A percentile compares a stretch with the other conserved stretches of the same genome.
phyloP scores from a whole-genome alignment of 2,888 invertebrate species.

The Erebia epiphron region DNA sequence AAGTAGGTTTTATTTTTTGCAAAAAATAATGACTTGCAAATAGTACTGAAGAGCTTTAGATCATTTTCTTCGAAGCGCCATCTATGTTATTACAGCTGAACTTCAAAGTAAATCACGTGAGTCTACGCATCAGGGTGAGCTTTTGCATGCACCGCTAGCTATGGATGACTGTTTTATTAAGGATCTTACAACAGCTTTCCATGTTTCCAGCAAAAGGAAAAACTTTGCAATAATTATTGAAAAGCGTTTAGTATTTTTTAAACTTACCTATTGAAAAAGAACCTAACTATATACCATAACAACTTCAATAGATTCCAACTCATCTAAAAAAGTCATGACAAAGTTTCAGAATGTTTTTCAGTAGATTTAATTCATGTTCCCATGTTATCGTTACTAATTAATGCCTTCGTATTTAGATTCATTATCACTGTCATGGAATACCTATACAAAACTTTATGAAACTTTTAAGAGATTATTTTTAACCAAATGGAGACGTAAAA shows the following conservation, averaged over 20 bases:
- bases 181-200: background rate
- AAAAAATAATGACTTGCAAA: no score
- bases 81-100: slow-evolving; percentile 40
- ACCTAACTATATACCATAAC: background rate
- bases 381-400: no score
- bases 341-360: no score
- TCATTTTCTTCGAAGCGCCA: slow-evolving; percentile 36
- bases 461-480: background rate
- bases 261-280: background rate
- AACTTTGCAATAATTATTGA: slow-evolving; percentile 13
- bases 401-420: background rate
- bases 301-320: no score
- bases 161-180: background rate
- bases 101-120: slow-evolving; percentile 33
- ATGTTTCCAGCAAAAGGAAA: background rate
- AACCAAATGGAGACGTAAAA: background rate
- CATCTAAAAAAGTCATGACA: no score
- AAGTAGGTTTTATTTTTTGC: no score
- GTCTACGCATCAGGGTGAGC: background rate
- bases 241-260: background rate
- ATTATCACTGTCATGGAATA: background rate
- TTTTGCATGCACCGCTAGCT: background rate
- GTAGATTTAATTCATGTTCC: no score
- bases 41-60: background rate
- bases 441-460: no score